Evolutionary conservation across 2,797 vertebrate genomes (phyloP), one percentile per base, ranked within the genome.

Genomic region (Cichlasoma orientale): DNA sequence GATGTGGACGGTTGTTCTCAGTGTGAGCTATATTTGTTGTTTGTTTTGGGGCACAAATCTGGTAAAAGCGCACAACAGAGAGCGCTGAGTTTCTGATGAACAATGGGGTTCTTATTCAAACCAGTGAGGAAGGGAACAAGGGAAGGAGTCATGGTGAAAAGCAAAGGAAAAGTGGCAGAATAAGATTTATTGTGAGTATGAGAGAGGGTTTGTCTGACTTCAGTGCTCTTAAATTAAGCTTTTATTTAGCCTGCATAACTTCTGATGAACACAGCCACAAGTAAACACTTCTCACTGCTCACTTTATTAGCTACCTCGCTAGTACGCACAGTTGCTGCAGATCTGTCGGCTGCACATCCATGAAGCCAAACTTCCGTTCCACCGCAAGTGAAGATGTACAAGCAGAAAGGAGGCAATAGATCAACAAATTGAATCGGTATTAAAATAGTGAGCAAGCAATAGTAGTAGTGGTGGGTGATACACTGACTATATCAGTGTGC

Each of bases 1-100:
- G 11, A 77, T 75, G 82, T 74, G 74, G 52, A 86, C 73, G 59
- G 61, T 84, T 59, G 7, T 73, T 56, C 63, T 81, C 71, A 74
- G 72, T 75, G 69, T 81, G 53, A 66, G 61, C 41, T 8, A 66
- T 47, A 41, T 68, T 68, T 29, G 18, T 47, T 63, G 7, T 59
- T 72, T 82, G 80, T 84, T 77, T 80, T 58, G 72, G 50, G 79
- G 27, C 59, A 81, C 73, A 29, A 75, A 82, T 85, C 47, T 59
- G 57, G 23, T 63, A 44, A 25, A 56, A 78, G 38, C 57, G 21
- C 54, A 61, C 27, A 47, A 44, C 50, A 53, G 52, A 36, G 66
- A 61, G 84, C 56, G 44, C 78, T 80, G 29, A 63, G 33, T 75
- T 72, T 83, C 74, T 63, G 23, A 61, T 71, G 71, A 63, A 84